Percentiles rank a stretch among this genome's conserved stretches.
phyloP scores from a whole-genome alignment of 2,888 invertebrate species.

The Diaphora mendica region DNA sequence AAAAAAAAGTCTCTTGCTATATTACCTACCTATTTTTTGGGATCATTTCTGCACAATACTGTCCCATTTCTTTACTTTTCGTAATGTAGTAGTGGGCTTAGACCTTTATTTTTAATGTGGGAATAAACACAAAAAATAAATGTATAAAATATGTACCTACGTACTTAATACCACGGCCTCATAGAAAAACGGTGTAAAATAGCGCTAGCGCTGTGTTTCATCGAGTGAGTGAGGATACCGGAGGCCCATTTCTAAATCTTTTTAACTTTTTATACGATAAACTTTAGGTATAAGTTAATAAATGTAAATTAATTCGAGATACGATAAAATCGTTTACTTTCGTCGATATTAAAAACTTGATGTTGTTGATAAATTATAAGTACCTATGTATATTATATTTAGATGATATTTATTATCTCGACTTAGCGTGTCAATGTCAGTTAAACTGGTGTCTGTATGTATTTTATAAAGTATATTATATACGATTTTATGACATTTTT shows the following conservation, averaged over 20 bases:
- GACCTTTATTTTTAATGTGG: background rate
- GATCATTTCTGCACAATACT: background rate
- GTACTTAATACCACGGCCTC: too few species aligned
- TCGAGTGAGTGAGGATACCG: too few species aligned
- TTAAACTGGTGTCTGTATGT: too few species aligned
- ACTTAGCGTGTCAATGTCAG: background rate
- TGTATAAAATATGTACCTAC: background rate
- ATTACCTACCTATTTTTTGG: too few species aligned
- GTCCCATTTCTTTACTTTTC: background rate
- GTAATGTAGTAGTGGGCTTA: background rate
- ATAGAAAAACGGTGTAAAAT: too few species aligned
- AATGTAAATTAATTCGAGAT: background rate
- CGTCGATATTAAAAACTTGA: background rate
- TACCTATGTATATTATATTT: background rate
- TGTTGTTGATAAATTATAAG: background rate
- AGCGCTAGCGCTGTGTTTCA: too few species aligned
- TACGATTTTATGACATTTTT: conserved; percentile 4
- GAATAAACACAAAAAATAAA: background rate
- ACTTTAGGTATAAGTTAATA: too few species aligned
- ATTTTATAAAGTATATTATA: conserved; percentile 13
- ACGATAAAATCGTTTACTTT: background rate
- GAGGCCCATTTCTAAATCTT: too few species aligned
- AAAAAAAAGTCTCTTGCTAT: too few species aligned
- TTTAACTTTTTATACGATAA: too few species aligned
- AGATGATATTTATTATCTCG: background rate